These are phyloP conservation scores for Zaprionus lineosus DNA, from an alignment of 2,888 invertebrate genomes.

Conservation along the genomic window DNA sequence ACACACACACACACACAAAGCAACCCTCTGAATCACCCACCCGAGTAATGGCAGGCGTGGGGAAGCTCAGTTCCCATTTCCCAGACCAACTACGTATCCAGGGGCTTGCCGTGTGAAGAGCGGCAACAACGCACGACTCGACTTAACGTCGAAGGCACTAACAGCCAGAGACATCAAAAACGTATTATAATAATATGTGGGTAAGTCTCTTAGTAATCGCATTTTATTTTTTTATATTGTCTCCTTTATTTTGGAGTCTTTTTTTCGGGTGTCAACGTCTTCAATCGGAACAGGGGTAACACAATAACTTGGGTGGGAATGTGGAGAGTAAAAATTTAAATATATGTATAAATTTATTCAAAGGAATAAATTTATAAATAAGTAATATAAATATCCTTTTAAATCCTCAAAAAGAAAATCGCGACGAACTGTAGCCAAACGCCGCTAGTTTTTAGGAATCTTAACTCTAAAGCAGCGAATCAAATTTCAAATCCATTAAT, in stretches of 20 bases:
- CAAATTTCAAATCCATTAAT: no score
- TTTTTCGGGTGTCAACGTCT: no score
- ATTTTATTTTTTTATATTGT: neutral
- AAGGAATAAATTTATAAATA: no score
- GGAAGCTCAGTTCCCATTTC: conserved; percentile 26
- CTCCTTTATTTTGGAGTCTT: conserved; percentile 7
- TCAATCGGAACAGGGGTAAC: no score
- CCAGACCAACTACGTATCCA: conserved; percentile 1
- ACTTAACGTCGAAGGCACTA: conserved; percentile 38
- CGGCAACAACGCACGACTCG: conserved; percentile 54
- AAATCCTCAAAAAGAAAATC: no score
- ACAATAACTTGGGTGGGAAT: no score
- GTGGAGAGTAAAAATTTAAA: no score
- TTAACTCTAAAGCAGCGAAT: no score
- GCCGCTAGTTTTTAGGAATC: no score
- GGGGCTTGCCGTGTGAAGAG: conserved; percentile 43
- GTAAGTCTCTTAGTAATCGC: conserved; percentile 17
- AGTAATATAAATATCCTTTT: no score
- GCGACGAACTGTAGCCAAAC: no score
- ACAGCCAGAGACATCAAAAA: conserved; percentile 50
- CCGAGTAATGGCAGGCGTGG: conserved; percentile 14
- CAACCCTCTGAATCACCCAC: conserved; percentile 2
- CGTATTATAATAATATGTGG: conserved; percentile 50
- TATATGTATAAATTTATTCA: no score
- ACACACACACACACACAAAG: conserved; percentile 7